Evolutionary conservation across 2,888 invertebrate species (phyloP).

Genomic region (Nephrotoma appendiculata): DNA sequence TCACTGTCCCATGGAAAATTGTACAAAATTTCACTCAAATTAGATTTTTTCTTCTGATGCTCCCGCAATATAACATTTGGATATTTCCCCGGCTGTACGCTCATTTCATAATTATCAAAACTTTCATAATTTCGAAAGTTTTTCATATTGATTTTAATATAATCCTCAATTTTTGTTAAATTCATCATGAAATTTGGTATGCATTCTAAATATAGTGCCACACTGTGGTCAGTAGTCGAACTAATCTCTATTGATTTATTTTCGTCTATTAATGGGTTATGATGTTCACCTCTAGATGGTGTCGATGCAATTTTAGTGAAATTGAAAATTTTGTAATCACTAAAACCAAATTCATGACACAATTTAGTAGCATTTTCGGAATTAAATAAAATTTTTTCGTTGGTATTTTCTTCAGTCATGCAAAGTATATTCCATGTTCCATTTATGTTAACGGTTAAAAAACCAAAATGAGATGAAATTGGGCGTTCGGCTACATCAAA

Average conservation of each 20-base stretch:
- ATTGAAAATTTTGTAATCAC: conserved; percentile 23
- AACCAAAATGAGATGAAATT: conserved; percentile 41
- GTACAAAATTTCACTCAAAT: conserved; percentile 20
- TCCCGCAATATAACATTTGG: conserved; percentile 4
- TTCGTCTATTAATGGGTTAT: not conserved
- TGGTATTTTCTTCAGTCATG: conserved; percentile 17
- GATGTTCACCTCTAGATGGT: not conserved
- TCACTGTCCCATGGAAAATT: conserved; percentile 58
- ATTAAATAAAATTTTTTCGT: conserved; percentile 23
- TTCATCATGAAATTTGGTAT: not conserved
- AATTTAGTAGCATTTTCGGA: conserved; percentile 37
- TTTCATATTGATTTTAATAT: not conserved
- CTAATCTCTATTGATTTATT: not conserved
- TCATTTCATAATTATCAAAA: not conserved
- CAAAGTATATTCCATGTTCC: conserved; percentile 54
- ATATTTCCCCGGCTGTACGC: conserved; percentile 12
- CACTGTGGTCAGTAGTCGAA: not conserved
- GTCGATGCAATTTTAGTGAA: conserved; percentile 14
- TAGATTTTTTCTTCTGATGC: not conserved
- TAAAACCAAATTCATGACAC: conserved; percentile 53
- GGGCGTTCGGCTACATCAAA: conserved; percentile 48
- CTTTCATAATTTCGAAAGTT: not conserved
- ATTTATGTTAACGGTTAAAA: conserved; percentile 43
- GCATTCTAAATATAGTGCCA: not conserved
- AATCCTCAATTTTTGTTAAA: not conserved